Evolutionary conservation across 2,113 vertebrate genomes (phyloP).

Genomic region (Ptychochromis oligacanthus): DNA sequence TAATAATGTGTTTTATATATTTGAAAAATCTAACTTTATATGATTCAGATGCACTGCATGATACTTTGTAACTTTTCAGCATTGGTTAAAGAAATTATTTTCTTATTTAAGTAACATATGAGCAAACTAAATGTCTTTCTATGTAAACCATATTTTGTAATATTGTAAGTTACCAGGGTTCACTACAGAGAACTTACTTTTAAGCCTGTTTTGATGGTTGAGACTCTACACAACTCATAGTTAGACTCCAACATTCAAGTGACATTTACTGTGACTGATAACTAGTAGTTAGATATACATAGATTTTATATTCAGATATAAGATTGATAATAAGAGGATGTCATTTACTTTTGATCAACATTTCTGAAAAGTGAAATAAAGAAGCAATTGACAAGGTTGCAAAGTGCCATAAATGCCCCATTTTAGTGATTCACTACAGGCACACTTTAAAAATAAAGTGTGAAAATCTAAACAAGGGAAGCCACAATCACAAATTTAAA

Average conservation of each 20-base stretch:
- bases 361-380: background rate
- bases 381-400: background rate
- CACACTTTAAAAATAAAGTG: background rate
- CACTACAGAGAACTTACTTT: background rate
- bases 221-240: fast-evolving
- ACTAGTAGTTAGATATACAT: background rate
- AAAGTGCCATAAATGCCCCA: background rate
- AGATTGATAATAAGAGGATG: background rate
- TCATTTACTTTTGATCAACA: background rate
- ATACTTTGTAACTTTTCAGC: no score
- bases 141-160: background rate
- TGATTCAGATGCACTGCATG: no score
- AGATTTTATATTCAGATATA: background rate
- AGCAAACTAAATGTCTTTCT: background rate
- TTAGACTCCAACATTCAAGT: background rate
- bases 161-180: background rate
- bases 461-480: background rate
- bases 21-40: no score
- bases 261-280: background rate
- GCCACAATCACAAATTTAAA: background rate
- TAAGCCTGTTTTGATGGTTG: background rate
- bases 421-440: background rate
- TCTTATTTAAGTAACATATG: no score
- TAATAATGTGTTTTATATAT: no score
- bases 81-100: no score